A percentile compares a stretch with the other conserved stretches of the same genome.
phyloP scores from a whole-genome alignment of 2,888 invertebrate species.

The Morinoia aosen region DNA sequence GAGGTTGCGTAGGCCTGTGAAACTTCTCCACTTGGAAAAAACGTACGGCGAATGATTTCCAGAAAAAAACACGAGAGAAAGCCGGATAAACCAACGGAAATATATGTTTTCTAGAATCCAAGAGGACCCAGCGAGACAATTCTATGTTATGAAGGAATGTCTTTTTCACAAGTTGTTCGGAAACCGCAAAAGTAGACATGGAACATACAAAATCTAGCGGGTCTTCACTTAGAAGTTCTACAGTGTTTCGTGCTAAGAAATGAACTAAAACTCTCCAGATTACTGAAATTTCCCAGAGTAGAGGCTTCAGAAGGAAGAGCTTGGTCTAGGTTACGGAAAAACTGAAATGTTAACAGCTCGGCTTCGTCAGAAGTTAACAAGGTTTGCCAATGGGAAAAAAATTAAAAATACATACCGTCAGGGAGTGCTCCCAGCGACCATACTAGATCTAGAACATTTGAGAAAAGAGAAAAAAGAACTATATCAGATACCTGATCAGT shows the following conservation, averaged over 20 bases:
- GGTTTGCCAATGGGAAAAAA: conserved; percentile 53
- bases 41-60: neutral
- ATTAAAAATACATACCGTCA: conserved; percentile 84
- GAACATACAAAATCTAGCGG: neutral
- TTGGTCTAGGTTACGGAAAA: conserved; percentile 38
- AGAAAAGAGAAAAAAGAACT: conserved; percentile 69
- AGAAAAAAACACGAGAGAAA: neutral
- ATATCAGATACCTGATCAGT: conserved; percentile 67
- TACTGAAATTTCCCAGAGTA: conserved; percentile 31
- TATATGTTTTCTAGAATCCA: neutral
- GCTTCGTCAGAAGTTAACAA: conserved; percentile 53
- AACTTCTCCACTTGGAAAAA: neutral
- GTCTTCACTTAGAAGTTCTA: neutral
- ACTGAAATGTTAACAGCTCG: conserved; percentile 41
- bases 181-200: neutral
- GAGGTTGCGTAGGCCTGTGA: neutral
- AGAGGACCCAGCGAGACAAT: neutral
- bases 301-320: conserved; percentile 6
- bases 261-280: conserved; percentile 28
- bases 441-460: conserved; percentile 91
- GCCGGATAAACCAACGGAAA: neutral
- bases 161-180: neutral
- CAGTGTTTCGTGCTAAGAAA: conserved; percentile 49
- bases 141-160: neutral
- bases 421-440: conserved; percentile 98